phyloP scores from a whole-genome alignment of 2,888 invertebrate species.

The Eulithis prunata region DNA sequence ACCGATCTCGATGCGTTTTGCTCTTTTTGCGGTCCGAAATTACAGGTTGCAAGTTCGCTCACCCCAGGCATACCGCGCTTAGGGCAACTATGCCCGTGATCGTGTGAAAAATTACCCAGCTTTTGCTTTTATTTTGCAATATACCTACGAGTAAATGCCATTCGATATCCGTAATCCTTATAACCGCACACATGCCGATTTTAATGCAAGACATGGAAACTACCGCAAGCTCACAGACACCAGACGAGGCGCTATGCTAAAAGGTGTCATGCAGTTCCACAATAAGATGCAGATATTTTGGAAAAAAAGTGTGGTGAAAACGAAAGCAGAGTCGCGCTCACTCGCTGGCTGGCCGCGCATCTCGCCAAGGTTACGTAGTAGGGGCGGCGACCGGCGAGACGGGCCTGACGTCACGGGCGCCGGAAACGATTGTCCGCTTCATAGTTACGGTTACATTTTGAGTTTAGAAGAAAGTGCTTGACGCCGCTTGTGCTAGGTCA shows the following conservation, averaged over 20 bases:
- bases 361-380: slow-evolving; percentile 73
- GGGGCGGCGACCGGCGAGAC: slow-evolving; percentile 79
- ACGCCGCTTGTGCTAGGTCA: slow-evolving; percentile 76
- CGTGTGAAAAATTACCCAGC: slow-evolving; percentile 81
- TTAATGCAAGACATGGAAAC: slow-evolving; percentile 49
- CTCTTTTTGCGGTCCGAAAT: slow-evolving; percentile 84
- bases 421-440: slow-evolving; percentile 80
- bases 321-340: slow-evolving; percentile 56
- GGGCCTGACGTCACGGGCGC: slow-evolving; percentile 81
- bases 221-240: not conserved
- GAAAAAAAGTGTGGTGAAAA: slow-evolving; percentile 68
- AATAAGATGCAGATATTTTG: slow-evolving; percentile 49
- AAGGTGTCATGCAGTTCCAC: slow-evolving; percentile 43
- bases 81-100: slow-evolving; percentile 81
- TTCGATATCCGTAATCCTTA: slow-evolving; percentile 77
- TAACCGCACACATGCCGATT: slow-evolving; percentile 63
- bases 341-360: slow-evolving; percentile 38
- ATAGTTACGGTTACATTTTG: slow-evolving; percentile 83
- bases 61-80: slow-evolving; percentile 77
- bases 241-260: slow-evolving; percentile 32
- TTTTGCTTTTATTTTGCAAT: slow-evolving; percentile 79
- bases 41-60: slow-evolving; percentile 82
- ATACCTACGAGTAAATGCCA: slow-evolving; percentile 62
- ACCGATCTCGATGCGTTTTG: slow-evolving; percentile 80
- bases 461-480: slow-evolving; percentile 81